Evolutionary conservation across 1,140 invertebrate species (phyloP).

Genomic region (Ostrea edulis): DNA sequence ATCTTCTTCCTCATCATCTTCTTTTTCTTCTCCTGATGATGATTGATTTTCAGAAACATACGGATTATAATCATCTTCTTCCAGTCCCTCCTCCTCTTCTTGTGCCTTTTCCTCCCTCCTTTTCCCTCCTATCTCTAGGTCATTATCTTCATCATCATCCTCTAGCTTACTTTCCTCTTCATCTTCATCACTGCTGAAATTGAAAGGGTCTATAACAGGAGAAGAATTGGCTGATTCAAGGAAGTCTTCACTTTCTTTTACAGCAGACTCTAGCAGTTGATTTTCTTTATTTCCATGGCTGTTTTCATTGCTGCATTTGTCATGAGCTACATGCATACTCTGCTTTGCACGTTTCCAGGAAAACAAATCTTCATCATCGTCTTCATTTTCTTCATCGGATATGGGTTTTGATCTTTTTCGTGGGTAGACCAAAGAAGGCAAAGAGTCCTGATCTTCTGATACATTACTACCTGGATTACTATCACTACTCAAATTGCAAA

Average conservation of each 20-base stretch:
- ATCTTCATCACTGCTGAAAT: background rate
- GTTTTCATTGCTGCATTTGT: background rate
- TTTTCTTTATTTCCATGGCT: background rate
- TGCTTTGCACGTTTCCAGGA: background rate
- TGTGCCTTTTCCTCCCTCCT: too few species aligned
- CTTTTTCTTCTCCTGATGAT: too few species aligned
- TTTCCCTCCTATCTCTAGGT: too few species aligned
- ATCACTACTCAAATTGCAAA: background rate
- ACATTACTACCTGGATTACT: background rate
- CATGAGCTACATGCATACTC: background rate
- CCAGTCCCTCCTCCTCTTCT: too few species aligned
- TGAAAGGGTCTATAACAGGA: background rate
- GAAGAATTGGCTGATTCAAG: background rate
- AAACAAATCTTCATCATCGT: background rate
- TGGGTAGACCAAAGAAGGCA: background rate
- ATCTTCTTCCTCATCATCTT: too few species aligned
- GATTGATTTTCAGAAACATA: background rate
- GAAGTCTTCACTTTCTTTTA: too few species aligned
- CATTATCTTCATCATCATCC: background rate
- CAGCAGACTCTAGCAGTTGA: background rate
- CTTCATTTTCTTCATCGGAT: background rate
- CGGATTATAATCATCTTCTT: background rate
- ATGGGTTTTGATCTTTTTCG: background rate
- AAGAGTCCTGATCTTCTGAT: too few species aligned
- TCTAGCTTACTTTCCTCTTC: background rate